Conservation (phyloP, 2,797 vertebrate genomes). For the Melanotaenia pygmaea region DNA sequence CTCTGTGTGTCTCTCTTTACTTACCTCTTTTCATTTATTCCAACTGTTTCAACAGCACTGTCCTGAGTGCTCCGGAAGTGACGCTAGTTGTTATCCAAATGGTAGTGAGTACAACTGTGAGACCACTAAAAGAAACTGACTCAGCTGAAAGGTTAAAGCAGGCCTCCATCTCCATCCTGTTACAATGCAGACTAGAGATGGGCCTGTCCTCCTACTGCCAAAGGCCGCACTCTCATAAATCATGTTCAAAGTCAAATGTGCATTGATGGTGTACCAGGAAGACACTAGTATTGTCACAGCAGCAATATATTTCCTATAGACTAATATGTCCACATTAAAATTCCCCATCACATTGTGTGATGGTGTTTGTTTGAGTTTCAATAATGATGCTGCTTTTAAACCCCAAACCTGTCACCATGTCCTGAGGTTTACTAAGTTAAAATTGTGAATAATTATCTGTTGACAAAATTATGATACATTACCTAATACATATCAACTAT, state of each 20-base stretch:
- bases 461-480: neutral
- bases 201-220: conserved; percentile 64
- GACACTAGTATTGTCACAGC: conserved; percentile 43
- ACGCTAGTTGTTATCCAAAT: conserved; percentile 24
- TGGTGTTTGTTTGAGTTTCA: neutral
- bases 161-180: conserved; percentile 71
- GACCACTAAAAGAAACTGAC: conserved; percentile 54
- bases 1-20: neutral
- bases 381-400: neutral
- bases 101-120: conserved; percentile 36
- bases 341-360: conserved; percentile 11
- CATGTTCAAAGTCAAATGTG: conserved; percentile 70
- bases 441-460: neutral
- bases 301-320: conserved; percentile 37
- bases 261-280: conserved; percentile 48
- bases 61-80: conserved; percentile 14
- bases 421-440: too few relatives aligned
- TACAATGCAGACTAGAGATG: conserved; percentile 80
- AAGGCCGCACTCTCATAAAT: conserved; percentile 63
- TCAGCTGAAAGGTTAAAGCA: conserved; percentile 76
- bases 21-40: conserved; percentile 27
- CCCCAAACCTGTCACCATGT: too few relatives aligned
- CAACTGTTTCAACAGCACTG: conserved; percentile 10
- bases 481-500: too few relatives aligned
- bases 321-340: conserved; percentile 48